Evolutionary conservation across 35 echinoderm and acorn worm species (phyloP).

Genomic region (Diadema setosum): DNA sequence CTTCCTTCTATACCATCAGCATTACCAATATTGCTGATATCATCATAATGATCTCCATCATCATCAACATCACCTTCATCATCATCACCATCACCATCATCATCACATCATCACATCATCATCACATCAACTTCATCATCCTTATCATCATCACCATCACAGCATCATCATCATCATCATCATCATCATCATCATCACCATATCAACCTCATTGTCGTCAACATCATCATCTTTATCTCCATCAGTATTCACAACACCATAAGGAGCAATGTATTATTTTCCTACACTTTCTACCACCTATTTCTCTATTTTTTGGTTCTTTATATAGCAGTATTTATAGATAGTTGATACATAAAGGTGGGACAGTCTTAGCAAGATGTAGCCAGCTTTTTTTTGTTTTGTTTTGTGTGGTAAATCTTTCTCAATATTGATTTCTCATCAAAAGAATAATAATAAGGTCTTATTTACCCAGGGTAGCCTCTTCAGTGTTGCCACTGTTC

Average conservation of each 20-base stretch:
- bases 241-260: too few species aligned
- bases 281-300: neutral
- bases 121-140: neutral
- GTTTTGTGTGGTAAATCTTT: too few species aligned
- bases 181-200: neutral
- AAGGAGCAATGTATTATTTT: too few species aligned
- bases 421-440: too few species aligned
- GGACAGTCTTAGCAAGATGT: too few species aligned
- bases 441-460: too few species aligned
- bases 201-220: neutral
- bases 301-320: neutral
- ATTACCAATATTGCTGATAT: neutral
- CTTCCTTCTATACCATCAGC: neutral
- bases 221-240: neutral
- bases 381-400: too few species aligned
- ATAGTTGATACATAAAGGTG: too few species aligned
- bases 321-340: too few species aligned
- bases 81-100: neutral
- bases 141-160: neutral
- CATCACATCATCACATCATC: neutral
- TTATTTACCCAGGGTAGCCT: too few species aligned
- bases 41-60: neutral
- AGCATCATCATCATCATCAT: neutral
- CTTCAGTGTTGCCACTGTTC: too few species aligned
- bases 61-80: neutral